Conservation (phyloP, 1,140 invertebrate genomes). For the Listronotus oregonensis region DNA sequence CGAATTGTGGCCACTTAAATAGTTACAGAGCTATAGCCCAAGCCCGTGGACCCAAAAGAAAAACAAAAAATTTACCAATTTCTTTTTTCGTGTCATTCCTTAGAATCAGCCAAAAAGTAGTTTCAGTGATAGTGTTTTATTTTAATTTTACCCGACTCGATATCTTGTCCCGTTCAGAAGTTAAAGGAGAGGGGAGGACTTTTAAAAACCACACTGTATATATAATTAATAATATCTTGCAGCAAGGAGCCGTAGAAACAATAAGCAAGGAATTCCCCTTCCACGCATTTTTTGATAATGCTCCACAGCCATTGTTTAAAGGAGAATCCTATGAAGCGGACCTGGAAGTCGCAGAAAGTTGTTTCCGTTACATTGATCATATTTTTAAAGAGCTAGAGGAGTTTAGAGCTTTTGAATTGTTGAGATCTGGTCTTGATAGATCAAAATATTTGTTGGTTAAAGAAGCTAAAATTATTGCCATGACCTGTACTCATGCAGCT, state of each 20-base stretch:
- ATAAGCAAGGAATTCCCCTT: slow-evolving; percentile 89
- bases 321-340: slow-evolving; percentile 81
- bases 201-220: too few species aligned
- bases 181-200: too few species aligned
- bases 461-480: slow-evolving; percentile 99
- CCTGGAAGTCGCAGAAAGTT: slow-evolving; percentile 89
- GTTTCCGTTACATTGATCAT: slow-evolving; percentile 92
- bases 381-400: slow-evolving; percentile 98
- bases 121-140: too few species aligned
- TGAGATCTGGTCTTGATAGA: slow-evolving; percentile 92
- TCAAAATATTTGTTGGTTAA: slow-evolving; percentile 97
- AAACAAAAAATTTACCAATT: too few species aligned
- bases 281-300: slow-evolving; percentile 87
- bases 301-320: slow-evolving; percentile 91
- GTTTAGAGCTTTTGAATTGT: slow-evolving; percentile 95
- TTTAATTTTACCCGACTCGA: too few species aligned
- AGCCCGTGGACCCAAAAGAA: too few species aligned
- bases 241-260: slow-evolving; percentile 55
- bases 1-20: too few species aligned
- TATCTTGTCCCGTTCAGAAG: too few species aligned
- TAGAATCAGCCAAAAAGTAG: too few species aligned
- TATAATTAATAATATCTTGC: slow-evolving; percentile 13
- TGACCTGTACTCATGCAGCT: slow-evolving; percentile 99
- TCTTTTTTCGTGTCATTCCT: too few species aligned
- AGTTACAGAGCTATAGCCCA: too few species aligned